phyloP scores from a whole-genome alignment of 2,113 vertebrate genomes.

The Neodontobutis hainanensis region DNA sequence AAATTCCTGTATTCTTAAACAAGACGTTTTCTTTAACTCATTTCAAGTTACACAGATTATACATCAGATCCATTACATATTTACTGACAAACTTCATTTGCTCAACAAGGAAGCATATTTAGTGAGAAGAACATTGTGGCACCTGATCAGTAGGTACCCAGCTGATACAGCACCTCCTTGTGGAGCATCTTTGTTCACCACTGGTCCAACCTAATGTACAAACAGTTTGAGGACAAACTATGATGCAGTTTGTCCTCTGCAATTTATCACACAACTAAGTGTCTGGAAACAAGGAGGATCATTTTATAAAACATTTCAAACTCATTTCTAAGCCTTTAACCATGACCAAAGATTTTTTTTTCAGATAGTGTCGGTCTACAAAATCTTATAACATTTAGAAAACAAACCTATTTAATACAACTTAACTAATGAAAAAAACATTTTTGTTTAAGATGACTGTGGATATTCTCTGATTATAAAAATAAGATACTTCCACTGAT shows the following conservation, averaged over 20 bases:
- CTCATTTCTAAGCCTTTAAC: no score
- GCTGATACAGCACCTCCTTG: background rate
- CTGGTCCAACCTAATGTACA: constrained; percentile 8
- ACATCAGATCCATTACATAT: constrained; percentile 21
- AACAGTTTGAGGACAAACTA: constrained; percentile 15
- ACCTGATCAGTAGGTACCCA: constrained; percentile 20
- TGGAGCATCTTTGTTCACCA: background rate
- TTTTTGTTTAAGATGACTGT: background rate
- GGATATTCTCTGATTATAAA: constrained; percentile 8
- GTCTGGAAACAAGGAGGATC: background rate
- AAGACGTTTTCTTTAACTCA: no score
- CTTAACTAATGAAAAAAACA: background rate
- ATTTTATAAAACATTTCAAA: no score
- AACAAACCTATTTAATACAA: background rate
- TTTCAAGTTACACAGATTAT: background rate
- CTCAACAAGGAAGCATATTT: constrained; percentile 58
- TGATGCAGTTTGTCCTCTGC: constrained; percentile 22
- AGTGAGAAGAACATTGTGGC: constrained; percentile 51
- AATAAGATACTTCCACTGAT: constrained; percentile 5
- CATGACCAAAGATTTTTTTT: no score
- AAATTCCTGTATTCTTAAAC: no score
- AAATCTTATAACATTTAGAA: background rate
- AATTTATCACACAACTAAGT: constrained; percentile 4
- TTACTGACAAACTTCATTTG: constrained; percentile 41
- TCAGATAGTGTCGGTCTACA: background rate